Percentiles rank a stretch among this genome's conserved stretches.
Conservation (phyloP, 1,140 invertebrate genomes). For the Hesperophylax magnus region DNA sequence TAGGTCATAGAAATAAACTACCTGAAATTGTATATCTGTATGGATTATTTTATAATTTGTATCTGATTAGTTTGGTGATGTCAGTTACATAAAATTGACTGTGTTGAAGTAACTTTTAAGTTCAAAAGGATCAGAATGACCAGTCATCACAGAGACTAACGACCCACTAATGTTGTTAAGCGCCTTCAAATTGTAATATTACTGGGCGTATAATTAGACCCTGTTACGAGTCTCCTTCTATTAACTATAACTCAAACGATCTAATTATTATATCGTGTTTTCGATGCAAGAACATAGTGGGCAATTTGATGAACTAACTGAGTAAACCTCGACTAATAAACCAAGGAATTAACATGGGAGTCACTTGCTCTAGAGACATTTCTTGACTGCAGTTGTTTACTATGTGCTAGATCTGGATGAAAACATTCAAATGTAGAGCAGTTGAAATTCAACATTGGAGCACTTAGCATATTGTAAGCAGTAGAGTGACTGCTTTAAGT, state of each 20-base stretch:
- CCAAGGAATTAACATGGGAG: not conserved
- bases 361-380: no score
- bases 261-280: not conserved
- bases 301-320: not conserved
- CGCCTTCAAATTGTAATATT: not conserved
- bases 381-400: no score
- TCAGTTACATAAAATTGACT: no score
- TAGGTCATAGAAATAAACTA: no score
- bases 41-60: no score
- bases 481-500: not conserved
- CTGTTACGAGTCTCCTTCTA: not conserved
- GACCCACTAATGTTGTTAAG: not conserved
- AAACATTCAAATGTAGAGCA: not conserved
- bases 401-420: not conserved
- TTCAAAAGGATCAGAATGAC: no score
- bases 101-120: no score
- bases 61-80: no score
- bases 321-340: not conserved
- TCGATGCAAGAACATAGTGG: slow-evolving; percentile 1
- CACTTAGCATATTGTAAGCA: not conserved
- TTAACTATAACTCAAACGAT: not conserved
- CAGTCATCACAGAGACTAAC: not conserved
- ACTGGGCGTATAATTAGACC: not conserved
- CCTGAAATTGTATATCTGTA: no score
- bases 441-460: not conserved